Evolutionary conservation across 2,888 invertebrate genomes (phyloP), one percentile per base, ranked within the genome.

Genomic region (Habroteleia sp.): DNA sequence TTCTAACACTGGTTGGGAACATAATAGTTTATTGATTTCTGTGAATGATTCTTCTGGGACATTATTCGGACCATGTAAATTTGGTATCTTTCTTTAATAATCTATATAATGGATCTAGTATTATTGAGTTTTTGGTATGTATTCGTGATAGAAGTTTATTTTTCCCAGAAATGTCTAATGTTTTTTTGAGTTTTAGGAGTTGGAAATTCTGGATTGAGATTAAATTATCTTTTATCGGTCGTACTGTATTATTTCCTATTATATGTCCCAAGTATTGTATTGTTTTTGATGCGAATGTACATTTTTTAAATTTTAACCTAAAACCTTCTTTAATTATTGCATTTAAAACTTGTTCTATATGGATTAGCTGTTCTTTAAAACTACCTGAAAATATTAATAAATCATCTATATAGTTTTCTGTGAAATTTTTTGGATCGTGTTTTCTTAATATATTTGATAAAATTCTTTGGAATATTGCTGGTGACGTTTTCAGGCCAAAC

Each of bases 271-370:
- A 20, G 7, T 46, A 60, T 46, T 60, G 35, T 1, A 37, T 29
- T 7, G 60, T 13, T 8, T 60, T n/a, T 27, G 4, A 0, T 11
- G 46, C 60, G 8, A 60, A 60, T 25, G 37, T 11, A 10, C 60
- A 60, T 46, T 60, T 46, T n/a, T 25, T 13, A 4, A 60, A 60
- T 62, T 77, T 73, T 35, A 79, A 17, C 50, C 42, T 62, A n/a
- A 78, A 78, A 3, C 77, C 75, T 77, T 77, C 77, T 14, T 33
- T 60, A 50, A 27, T 8, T 48, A 77, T 69, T 14, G 74, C 74
- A 17, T 74, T 13, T 17, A 76, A 20, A 7, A 69, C n/a, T 37
- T 31, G 2, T 23, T 13, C 5, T 17, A 75, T 3, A 27, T 75
- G 65, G 4, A 20, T 6, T 7, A 52, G 41, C 5, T 71, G 75